Percentiles rank a stretch among this genome's conserved stretches.
Conservation (phyloP, 2,797 vertebrate species). For the Pangasius djambal region DNA sequence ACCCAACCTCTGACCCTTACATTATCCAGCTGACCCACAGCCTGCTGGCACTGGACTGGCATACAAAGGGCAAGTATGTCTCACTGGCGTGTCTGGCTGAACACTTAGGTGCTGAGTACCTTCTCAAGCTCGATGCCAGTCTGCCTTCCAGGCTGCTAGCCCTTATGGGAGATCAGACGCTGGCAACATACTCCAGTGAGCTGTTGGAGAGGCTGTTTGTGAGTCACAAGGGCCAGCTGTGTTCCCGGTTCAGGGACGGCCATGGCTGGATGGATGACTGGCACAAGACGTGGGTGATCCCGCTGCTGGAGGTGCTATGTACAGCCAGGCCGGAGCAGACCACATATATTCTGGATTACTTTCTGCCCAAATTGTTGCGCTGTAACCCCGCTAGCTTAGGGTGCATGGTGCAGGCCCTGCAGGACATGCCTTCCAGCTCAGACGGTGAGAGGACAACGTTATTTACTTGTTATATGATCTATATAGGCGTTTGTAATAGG, state of each 20-base stretch:
- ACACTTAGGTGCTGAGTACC: slow-evolving; percentile 79
- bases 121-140: slow-evolving; percentile 79
- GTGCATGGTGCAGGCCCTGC: slow-evolving; percentile 89
- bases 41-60: slow-evolving; percentile 89
- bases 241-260: slow-evolving; percentile 29
- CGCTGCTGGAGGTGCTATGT: slow-evolving; percentile 87
- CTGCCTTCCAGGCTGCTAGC: slow-evolving; percentile 83
- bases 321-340: slow-evolving; percentile 84
- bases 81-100: slow-evolving; percentile 87
- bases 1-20: slow-evolving; percentile 75
- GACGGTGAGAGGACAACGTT: slow-evolving; percentile 59
- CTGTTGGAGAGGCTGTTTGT: slow-evolving; percentile 92
- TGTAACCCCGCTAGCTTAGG: slow-evolving; percentile 87
- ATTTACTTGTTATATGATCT: background rate
- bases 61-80: slow-evolving; percentile 89
- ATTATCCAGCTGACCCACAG: slow-evolving; percentile 75
- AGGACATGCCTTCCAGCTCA: slow-evolving; percentile 63
- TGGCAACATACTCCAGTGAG: slow-evolving; percentile 91
- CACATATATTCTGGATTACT: slow-evolving; percentile 91
- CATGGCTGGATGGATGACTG: slow-evolving; percentile 80
- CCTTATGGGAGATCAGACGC: slow-evolving; percentile 89
- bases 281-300: slow-evolving; percentile 90
- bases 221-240: slow-evolving; percentile 85
- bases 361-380: slow-evolving; percentile 88
- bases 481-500: background rate